phyloP scores from a whole-genome alignment of 2,888 invertebrate genomes.

The Podabrus alpinus region DNA sequence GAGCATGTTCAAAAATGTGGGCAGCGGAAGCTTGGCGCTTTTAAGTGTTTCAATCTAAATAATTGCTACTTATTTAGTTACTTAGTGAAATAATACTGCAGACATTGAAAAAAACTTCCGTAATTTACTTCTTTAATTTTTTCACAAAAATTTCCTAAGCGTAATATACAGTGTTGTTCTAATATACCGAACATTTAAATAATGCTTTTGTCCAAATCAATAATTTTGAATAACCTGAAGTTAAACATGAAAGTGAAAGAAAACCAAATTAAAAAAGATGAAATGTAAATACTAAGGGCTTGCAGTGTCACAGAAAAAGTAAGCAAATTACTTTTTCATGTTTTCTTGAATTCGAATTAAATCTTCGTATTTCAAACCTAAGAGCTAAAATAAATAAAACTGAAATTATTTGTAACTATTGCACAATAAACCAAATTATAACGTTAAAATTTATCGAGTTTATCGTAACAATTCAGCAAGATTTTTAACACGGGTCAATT shows the following conservation, averaged over 20 bases:
- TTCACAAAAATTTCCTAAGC: too few relatives aligned
- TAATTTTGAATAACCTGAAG: not conserved
- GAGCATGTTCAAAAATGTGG: slow-evolving; percentile 30
- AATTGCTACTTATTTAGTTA: slow-evolving; percentile 37
- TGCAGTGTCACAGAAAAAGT: not conserved
- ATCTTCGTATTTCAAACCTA: not conserved
- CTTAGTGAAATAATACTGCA: slow-evolving; percentile 10
- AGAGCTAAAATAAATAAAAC: not conserved
- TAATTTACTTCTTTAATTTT: not conserved
- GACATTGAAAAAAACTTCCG: not conserved
- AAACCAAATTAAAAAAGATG: not conserved
- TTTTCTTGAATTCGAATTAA: not conserved
- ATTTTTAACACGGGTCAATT: not conserved
- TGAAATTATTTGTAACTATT: not conserved
- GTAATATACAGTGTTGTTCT: too few relatives aligned
- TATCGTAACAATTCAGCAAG: not conserved
- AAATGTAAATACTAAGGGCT: not conserved
- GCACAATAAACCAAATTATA: not conserved
- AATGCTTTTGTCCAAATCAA: not conserved
- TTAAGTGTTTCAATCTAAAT: slow-evolving; percentile 38
- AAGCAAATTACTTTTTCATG: not conserved
- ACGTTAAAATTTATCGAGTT: too few relatives aligned
- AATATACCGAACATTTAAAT: too few relatives aligned
- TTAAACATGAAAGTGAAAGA: not conserved
- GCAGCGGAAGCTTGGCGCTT: slow-evolving; percentile 37